Conservation (phyloP, 2,113 vertebrate species). For the Muntiacus reevesi region DNA sequence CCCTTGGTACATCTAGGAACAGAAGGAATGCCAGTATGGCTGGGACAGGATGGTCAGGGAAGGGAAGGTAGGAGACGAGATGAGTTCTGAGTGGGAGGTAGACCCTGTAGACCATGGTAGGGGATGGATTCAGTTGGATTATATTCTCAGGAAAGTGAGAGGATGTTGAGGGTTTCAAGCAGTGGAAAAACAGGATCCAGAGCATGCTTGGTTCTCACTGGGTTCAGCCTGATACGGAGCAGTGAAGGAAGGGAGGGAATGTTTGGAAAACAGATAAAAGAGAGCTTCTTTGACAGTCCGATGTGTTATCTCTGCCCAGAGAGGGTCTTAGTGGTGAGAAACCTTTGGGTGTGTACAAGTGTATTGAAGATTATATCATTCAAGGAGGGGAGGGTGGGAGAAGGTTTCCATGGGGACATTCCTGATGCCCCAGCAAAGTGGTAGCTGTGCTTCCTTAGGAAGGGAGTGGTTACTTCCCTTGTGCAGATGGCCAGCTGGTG, state of each 20-base stretch:
- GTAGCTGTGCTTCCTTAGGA: background rate
- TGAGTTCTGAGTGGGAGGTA: background rate
- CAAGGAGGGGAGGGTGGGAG: background rate
- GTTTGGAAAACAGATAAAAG: background rate
- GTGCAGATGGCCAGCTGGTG: background rate
- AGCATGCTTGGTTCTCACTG: background rate
- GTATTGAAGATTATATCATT: background rate
- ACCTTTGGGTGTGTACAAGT: background rate
- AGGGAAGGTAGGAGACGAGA: background rate
- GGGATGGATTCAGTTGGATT: background rate
- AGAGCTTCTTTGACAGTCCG: background rate
- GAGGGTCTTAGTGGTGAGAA: background rate
- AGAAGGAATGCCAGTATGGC: background rate
- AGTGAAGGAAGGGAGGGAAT: background rate
- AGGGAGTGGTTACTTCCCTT: background rate
- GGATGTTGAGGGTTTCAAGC: background rate
- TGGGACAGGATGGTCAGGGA: background rate
- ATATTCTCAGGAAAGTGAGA: background rate
- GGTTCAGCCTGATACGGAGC: background rate
- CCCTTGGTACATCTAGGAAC: background rate
- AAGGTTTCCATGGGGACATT: background rate
- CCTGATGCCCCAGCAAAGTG: background rate
- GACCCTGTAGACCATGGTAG: background rate
- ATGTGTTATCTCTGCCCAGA: background rate
- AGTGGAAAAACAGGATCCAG: background rate